Conservation (phyloP, 2,113 vertebrate genomes). For the Hippocampus mohnikei region DNA sequence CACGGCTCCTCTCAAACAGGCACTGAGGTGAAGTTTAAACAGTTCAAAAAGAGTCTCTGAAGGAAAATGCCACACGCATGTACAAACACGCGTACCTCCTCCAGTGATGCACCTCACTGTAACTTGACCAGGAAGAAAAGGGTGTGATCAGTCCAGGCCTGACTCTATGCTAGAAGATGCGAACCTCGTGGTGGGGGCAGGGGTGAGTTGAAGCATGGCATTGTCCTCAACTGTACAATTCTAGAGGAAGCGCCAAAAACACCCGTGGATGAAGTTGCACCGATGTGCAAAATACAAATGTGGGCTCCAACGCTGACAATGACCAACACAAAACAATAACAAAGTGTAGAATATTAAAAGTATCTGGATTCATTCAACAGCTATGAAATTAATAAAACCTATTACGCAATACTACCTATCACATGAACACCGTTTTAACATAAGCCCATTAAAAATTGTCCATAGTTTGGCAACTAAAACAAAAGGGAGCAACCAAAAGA, state of each 20-base stretch:
- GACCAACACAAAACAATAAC: slow-evolving; percentile 22
- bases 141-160: slow-evolving; percentile 20
- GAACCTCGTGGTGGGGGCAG: slow-evolving; percentile 5
- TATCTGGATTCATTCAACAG: slow-evolving; percentile 25
- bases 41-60: slow-evolving; percentile 75
- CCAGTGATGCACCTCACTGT: slow-evolving; percentile 5
- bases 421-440: slow-evolving; percentile 37
- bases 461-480: slow-evolving; percentile 59
- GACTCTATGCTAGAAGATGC: slow-evolving; percentile 26
- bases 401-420: slow-evolving; percentile 39
- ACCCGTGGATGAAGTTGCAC: slow-evolving; percentile 18
- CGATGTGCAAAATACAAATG: slow-evolving; percentile 9
- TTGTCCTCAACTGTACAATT: slow-evolving; percentile 38
- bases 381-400: slow-evolving; percentile 42
- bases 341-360: slow-evolving; percentile 38
- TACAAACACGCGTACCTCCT: slow-evolving; percentile 9
- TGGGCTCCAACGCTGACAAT: slow-evolving; percentile 18
- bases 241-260: neutral
- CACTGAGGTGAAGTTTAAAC: slow-evolving; percentile 94
- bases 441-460: slow-evolving; percentile 40
- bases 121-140: neutral
- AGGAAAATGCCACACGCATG: slow-evolving; percentile 75
- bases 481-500: slow-evolving; percentile 16
- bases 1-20: slow-evolving; percentile 79
- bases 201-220: slow-evolving; percentile 52